Evolutionary conservation across 2,797 vertebrate genomes (phyloP).

Genomic region (Parotocinclus haroldoi): DNA sequence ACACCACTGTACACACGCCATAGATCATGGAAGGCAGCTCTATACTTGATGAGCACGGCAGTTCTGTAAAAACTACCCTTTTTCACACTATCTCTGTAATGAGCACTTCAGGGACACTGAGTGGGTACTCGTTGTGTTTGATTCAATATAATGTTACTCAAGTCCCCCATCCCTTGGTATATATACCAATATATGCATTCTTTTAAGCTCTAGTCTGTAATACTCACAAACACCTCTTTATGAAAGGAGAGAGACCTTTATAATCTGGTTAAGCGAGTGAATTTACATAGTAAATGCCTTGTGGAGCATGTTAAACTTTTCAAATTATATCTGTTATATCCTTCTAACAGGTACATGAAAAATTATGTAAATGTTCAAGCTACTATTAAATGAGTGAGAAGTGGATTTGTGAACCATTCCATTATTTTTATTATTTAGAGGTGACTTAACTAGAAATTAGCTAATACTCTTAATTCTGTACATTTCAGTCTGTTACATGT

Average conservation of each 20-base stretch:
- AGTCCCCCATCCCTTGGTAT: conserved; percentile 17
- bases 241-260: conserved; percentile 6
- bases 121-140: conserved; percentile 36
- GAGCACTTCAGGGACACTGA: conserved; percentile 37
- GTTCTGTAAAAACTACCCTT: conserved; percentile 36
- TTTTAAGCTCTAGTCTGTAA: conserved; percentile 22
- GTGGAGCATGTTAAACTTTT: neutral
- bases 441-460: no score
- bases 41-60: conserved; percentile 36
- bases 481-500: no score
- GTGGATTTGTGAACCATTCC: no score
- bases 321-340: no score
- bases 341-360: no score
- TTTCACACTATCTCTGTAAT: conserved; percentile 35
- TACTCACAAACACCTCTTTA: neutral
- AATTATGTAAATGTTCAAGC: no score
- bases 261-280: neutral
- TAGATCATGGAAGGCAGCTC: conserved; percentile 25
- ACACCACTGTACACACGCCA: conserved; percentile 27
- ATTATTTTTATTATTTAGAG: no score
- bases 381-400: no score
- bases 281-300: neutral
- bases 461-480: no score
- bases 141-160: conserved; percentile 39
- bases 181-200: conserved; percentile 33